phyloP scores from a whole-genome alignment of 1,140 invertebrate genomes.

The Bombyx mandarina region DNA sequence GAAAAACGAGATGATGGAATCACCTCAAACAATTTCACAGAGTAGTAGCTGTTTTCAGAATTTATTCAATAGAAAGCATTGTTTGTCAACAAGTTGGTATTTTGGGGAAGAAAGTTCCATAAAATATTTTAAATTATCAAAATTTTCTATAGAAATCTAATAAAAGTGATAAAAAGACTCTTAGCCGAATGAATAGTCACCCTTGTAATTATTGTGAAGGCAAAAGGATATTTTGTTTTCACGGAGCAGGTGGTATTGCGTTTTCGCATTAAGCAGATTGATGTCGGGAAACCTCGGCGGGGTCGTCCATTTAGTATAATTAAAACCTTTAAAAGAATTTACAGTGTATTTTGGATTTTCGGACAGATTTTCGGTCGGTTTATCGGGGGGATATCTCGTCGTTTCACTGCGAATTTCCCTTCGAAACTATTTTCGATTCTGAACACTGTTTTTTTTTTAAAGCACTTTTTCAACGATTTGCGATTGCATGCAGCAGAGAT shows the following conservation, averaged over 20 bases:
- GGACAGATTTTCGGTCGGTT: constrained; percentile 13
- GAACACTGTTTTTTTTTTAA: not conserved
- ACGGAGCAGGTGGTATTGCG: constrained; percentile 22
- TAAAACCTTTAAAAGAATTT: constrained; percentile 57
- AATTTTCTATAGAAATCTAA: too few relatives aligned
- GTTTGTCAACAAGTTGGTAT: too few relatives aligned
- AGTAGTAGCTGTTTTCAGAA: too few relatives aligned
- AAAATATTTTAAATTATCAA: too few relatives aligned
- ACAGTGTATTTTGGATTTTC: constrained; percentile 28
- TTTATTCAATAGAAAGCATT: too few relatives aligned
- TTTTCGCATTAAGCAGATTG: constrained; percentile 51
- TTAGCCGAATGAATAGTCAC: too few relatives aligned
- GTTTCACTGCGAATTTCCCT: not conserved
- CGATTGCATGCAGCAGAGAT: too few relatives aligned
- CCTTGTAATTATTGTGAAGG: too few relatives aligned
- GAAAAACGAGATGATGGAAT: too few relatives aligned
- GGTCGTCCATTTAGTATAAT: constrained; percentile 47
- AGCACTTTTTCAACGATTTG: not conserved
- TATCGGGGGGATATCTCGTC: constrained; percentile 7
- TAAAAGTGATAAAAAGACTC: too few relatives aligned
- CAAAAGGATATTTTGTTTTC: constrained; percentile 16
- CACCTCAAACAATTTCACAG: too few relatives aligned
- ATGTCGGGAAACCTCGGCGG: constrained; percentile 25
- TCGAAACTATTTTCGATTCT: not conserved
- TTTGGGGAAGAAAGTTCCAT: too few relatives aligned